Conservation (phyloP, 2,888 invertebrate genomes). For the Catocala sponsa region DNA sequence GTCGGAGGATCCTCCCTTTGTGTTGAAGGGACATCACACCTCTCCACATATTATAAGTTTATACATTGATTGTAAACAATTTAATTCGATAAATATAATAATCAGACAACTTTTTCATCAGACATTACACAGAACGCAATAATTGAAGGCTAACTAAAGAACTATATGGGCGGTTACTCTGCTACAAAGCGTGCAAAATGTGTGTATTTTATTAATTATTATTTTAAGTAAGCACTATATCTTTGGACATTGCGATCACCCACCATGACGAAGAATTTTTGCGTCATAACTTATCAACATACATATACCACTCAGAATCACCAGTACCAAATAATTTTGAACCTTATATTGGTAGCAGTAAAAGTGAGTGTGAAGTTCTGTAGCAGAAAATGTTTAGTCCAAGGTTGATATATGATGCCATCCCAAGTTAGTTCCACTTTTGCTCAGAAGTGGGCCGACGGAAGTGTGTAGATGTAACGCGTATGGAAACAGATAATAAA, state of each 20-base stretch:
- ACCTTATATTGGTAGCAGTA: neutral
- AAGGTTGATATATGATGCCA: conserved; percentile 54
- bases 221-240: conserved; percentile 19
- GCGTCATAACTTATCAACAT: conserved; percentile 38
- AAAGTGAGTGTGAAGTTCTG: neutral
- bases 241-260: conserved; percentile 47
- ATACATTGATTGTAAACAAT: neutral
- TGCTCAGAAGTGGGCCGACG: conserved; percentile 69
- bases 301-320: neutral
- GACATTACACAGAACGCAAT: too few relatives aligned
- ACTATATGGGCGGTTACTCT: neutral
- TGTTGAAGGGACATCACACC: too few relatives aligned
- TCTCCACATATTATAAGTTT: neutral
- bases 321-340: conserved; percentile 13
- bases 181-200: conserved; percentile 9
- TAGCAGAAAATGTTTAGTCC: conserved; percentile 20
- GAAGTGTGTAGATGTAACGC: conserved; percentile 62
- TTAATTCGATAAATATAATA: too few relatives aligned
- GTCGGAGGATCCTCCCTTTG: too few relatives aligned
- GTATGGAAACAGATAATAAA: conserved; percentile 51
- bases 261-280: conserved; percentile 69
- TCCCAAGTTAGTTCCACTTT: conserved; percentile 73
- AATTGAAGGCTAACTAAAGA: neutral
- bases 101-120: neutral
- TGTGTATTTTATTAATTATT: conserved; percentile 32